Percentiles rank a stretch among this genome's conserved stretches.
phyloP scores from a whole-genome alignment of 2,797 vertebrate genomes.

The Periophthalmus magnuspinnatus region DNA sequence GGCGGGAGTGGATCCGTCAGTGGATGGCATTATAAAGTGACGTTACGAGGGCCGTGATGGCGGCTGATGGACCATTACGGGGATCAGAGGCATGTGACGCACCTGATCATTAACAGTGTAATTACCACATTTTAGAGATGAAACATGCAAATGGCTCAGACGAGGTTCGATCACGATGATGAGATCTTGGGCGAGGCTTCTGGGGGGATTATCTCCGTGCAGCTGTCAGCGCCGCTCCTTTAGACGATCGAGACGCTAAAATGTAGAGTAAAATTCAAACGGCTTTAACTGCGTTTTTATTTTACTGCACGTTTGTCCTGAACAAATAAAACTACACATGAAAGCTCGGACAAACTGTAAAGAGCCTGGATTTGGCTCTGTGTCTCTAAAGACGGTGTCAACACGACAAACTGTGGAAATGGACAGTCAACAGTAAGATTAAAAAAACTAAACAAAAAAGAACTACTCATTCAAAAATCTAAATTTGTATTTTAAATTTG shows the following conservation, averaged over 20 bases:
- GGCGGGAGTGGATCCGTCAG: constrained; percentile 62
- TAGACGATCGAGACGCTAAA: neutral
- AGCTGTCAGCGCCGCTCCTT: neutral
- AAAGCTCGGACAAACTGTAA: neutral
- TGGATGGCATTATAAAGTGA: constrained; percentile 11
- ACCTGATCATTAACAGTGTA: constrained; percentile 20
- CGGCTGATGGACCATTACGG: constrained; percentile 21
- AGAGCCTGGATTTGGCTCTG: no score
- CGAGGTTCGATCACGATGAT: neutral
- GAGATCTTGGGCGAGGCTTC: neutral
- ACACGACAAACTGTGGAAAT: no score
- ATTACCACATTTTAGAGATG: constrained; percentile 24
- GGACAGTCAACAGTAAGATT: no score
- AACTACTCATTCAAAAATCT: no score
- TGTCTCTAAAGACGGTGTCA: no score
- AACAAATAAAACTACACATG: neutral
- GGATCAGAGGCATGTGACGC: constrained; percentile 11
- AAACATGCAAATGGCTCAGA: constrained; percentile 5
- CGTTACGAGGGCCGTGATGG: constrained; percentile 9
- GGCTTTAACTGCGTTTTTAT: neutral
- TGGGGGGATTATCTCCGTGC: neutral
- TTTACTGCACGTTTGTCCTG: neutral
- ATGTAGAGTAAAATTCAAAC: neutral
- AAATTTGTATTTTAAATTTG: no score
- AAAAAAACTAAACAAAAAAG: no score